A percentile compares a stretch with the other conserved stretches of the same genome.
Evolutionary conservation across 2,113 vertebrate genomes (phyloP).

Genomic region (Echinops telfairi): DNA sequence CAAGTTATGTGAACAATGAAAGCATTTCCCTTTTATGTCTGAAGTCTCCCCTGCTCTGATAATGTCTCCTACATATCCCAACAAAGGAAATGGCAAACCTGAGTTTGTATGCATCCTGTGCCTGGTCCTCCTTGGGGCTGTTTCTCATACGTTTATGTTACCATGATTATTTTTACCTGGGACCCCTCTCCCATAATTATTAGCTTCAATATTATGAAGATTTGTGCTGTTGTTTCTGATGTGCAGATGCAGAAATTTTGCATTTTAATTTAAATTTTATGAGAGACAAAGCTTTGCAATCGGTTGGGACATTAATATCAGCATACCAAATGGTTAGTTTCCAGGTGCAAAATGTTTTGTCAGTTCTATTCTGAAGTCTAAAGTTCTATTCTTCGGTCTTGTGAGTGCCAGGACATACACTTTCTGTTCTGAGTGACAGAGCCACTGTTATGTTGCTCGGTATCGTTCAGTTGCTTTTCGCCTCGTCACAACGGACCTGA

Average conservation of each 20-base stretch:
- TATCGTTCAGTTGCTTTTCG: background rate
- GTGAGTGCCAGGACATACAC: background rate
- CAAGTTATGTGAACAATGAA: constrained; percentile 59
- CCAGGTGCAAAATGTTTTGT: background rate
- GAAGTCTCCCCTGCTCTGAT: background rate
- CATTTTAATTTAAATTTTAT: constrained; percentile 1
- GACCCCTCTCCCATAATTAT: background rate
- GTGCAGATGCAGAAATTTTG: background rate
- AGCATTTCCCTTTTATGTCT: constrained; percentile 52
- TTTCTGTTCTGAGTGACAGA: background rate
- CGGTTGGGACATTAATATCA: background rate
- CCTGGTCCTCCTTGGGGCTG: accelerated
- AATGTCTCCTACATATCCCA: constrained; percentile 19
- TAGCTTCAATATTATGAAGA: background rate
- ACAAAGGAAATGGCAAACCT: constrained; percentile 39
- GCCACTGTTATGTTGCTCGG: background rate
- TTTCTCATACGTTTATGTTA: background rate
- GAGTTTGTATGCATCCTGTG: constrained; percentile 19
- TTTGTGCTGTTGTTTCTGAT: background rate
- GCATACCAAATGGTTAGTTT: background rate
- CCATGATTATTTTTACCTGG: constrained; percentile 4
- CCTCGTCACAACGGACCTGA: background rate
- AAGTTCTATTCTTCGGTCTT: too few relatives aligned
- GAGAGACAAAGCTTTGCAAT: background rate
- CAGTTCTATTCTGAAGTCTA: background rate